Percentiles rank a stretch among this genome's conserved stretches.
Conservation (phyloP, 1,140 invertebrate genomes). For the Cylas formicarius region DNA sequence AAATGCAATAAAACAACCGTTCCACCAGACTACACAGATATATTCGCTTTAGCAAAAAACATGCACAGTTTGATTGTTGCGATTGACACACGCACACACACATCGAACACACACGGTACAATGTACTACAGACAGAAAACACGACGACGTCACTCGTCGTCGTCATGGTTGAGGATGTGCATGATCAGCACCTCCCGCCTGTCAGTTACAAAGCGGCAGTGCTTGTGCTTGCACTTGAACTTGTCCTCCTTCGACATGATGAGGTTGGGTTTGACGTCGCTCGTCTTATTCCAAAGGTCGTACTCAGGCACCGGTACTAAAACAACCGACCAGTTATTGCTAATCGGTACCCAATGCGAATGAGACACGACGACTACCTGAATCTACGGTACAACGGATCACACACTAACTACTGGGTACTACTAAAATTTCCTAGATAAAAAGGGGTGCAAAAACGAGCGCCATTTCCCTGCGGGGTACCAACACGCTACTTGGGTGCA, state of each 20-base stretch:
- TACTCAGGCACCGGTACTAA: too few species aligned
- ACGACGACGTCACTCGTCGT: slow-evolving; percentile 1
- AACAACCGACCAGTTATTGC: too few species aligned
- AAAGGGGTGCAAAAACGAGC: too few species aligned
- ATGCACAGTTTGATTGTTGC: neutral
- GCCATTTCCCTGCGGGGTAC: too few species aligned
- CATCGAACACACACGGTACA: neutral
- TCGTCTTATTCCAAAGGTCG: too few species aligned
- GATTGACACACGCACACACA: neutral
- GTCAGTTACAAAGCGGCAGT: slow-evolving; percentile 20
- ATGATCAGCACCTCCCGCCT: slow-evolving; percentile 18
- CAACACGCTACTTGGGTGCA: too few species aligned
- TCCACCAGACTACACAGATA: neutral
- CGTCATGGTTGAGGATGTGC: slow-evolving; percentile 24
- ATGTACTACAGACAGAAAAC: neutral
- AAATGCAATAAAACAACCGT: neutral
- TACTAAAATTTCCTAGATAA: too few species aligned
- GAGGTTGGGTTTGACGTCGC: slow-evolving; percentile 11
- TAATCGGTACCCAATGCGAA: too few species aligned
- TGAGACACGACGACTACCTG: too few species aligned
- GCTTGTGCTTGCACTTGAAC: slow-evolving; percentile 20
- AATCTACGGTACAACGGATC: too few species aligned
- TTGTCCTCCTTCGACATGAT: slow-evolving; percentile 14
- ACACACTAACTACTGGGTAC: too few species aligned
- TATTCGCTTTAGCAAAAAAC: neutral